These are phyloP conservation scores for Incurvaria masculella DNA, from an alignment of 2,888 invertebrate genomes.

Conservation along the genomic window DNA sequence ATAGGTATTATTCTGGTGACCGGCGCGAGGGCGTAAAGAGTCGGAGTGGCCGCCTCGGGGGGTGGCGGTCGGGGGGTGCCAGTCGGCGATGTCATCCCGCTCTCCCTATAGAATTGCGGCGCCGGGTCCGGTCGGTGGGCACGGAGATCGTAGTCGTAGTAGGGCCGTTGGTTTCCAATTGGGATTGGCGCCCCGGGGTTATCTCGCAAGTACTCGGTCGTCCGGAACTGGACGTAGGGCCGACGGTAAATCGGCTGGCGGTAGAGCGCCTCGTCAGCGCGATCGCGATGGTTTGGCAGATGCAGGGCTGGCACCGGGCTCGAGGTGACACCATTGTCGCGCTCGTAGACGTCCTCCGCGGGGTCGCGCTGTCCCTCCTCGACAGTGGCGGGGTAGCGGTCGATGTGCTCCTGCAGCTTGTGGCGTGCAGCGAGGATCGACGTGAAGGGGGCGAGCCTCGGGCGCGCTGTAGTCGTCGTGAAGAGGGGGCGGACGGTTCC, in stretches of 20 bases:
- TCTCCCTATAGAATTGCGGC: slow-evolving; percentile 38
- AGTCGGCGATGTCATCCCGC: slow-evolving; percentile 19
- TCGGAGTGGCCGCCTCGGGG: slow-evolving; percentile 30
- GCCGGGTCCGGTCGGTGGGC: slow-evolving; percentile 33
- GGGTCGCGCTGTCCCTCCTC: slow-evolving; percentile 51
- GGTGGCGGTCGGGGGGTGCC: slow-evolving; percentile 29
- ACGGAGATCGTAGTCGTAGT: slow-evolving; percentile 41
- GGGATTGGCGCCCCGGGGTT: slow-evolving; percentile 48
- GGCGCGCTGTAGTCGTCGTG: slow-evolving; percentile 59
- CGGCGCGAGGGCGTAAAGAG: slow-evolving; percentile 32
- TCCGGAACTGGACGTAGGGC: slow-evolving; percentile 38
- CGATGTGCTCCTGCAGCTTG: slow-evolving; percentile 37
- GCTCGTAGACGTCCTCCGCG: slow-evolving; percentile 49
- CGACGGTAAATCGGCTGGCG: slow-evolving; percentile 40
- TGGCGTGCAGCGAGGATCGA: slow-evolving; percentile 48
- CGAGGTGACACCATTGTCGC: slow-evolving; percentile 46
- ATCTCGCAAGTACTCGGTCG: slow-evolving; percentile 47
- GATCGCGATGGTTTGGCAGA: slow-evolving; percentile 42
- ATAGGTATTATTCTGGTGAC: slow-evolving; percentile 43
- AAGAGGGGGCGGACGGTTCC: slow-evolving; percentile 65
- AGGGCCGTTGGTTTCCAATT: slow-evolving; percentile 51
- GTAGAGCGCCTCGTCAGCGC: slow-evolving; percentile 34
- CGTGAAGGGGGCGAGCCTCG: slow-evolving; percentile 53
- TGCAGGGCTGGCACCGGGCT: slow-evolving; percentile 55
- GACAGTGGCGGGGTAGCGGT: slow-evolving; percentile 28